A percentile compares a stretch with the other conserved stretches of the same genome.
phyloP scores from a whole-genome alignment of 2,113 vertebrate species.

The Istiophorus platypterus region DNA sequence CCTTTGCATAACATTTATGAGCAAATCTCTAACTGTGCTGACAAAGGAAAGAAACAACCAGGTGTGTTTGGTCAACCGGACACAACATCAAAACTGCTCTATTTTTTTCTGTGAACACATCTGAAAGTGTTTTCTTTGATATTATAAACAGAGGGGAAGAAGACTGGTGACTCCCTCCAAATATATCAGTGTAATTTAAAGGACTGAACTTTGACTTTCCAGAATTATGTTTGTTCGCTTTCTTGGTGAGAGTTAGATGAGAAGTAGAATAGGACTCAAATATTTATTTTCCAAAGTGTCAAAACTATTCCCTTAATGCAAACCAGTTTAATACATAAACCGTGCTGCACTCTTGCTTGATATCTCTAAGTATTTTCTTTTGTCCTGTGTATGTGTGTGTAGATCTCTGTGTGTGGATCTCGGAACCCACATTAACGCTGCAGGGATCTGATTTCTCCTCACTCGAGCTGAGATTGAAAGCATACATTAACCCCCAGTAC shows the following conservation, averaged over 20 bases:
- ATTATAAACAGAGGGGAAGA: not conserved
- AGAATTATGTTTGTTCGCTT: not conserved
- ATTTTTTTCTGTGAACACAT: not conserved
- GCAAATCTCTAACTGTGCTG: conserved; percentile 12
- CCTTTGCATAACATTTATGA: not conserved
- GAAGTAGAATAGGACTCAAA: not conserved
- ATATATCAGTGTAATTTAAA: not conserved
- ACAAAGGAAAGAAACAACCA: conserved; percentile 50
- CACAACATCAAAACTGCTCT: not conserved
- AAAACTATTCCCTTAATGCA: not conserved
- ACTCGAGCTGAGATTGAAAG: conserved; percentile 72
- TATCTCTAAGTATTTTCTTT: conserved; percentile 29
- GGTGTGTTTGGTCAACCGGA: conserved; percentile 2
- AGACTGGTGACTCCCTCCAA: not conserved
- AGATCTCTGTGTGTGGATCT: conserved; percentile 13
- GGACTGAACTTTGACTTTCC: not conserved
- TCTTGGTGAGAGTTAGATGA: not conserved
- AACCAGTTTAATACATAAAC: not conserved
- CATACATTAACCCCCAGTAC: conserved; percentile 70
- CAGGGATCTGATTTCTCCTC: conserved; percentile 75
- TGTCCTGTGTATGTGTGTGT: conserved; percentile 4
- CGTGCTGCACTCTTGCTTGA: conserved; percentile 3
- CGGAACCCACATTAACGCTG: conserved; percentile 33
- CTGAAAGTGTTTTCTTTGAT: not conserved
- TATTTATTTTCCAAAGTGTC: not conserved